A percentile compares a stretch with the other conserved stretches of the same genome.
phyloP scores from a whole-genome alignment of 2,888 invertebrate species.

The Saturnia japonica region DNA sequence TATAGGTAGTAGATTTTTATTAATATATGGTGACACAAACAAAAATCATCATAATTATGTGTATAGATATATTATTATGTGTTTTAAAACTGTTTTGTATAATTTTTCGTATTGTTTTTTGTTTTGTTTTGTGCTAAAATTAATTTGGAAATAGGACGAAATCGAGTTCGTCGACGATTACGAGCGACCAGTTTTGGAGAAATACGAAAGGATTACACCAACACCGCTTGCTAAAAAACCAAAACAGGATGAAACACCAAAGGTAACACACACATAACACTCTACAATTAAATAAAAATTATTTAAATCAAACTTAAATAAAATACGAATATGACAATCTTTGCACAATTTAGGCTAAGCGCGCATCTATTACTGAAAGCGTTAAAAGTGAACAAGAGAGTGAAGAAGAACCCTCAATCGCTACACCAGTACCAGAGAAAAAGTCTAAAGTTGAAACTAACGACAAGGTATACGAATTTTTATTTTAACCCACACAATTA shows the following conservation, averaged over 20 bases:
- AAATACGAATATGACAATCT: constrained; percentile 14
- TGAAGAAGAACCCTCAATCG: constrained; percentile 68
- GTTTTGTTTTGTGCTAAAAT: constrained; percentile 67
- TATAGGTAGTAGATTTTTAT: constrained; percentile 19
- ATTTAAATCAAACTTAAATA: constrained; percentile 14
- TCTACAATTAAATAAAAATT: constrained; percentile 35
- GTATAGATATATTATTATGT: constrained; percentile 24
- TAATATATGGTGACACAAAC: constrained; percentile 12
- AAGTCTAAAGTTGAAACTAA: constrained; percentile 59
- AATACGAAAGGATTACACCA: constrained; percentile 84
- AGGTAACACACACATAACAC: constrained; percentile 68
- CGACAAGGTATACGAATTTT: constrained; percentile 50
- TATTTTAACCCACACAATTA: constrained; percentile 13
- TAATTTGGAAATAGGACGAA: constrained; percentile 70
- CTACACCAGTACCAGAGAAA: constrained; percentile 63
- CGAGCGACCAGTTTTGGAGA: constrained; percentile 88
- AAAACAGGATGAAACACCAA: constrained; percentile 71
- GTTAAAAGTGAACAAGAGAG: constrained; percentile 71
- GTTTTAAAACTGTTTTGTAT: constrained; percentile 19
- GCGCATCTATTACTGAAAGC: constrained; percentile 70
- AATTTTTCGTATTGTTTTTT: constrained; percentile 45
- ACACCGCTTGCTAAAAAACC: constrained; percentile 78
- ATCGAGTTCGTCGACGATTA: constrained; percentile 86
- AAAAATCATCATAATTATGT: constrained; percentile 15
- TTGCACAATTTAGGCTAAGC: constrained; percentile 61